Evolutionary conservation across 2,888 invertebrate species (phyloP).

Genomic region (Hedychridium roseum): DNA sequence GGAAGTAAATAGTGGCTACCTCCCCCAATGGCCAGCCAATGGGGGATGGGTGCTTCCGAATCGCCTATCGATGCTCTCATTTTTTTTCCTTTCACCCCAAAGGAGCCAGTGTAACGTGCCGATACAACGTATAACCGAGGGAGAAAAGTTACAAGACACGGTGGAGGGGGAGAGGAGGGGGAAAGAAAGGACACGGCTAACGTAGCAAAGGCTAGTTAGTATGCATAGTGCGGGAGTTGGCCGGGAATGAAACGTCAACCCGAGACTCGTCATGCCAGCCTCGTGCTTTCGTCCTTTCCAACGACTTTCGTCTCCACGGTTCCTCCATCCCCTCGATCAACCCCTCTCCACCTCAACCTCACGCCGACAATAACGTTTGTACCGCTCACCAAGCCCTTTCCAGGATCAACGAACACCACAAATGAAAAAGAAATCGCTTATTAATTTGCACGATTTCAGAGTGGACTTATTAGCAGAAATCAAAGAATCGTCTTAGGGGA

Average conservation of each 20-base stretch:
- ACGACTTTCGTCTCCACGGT: slow-evolving; percentile 42
- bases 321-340: slow-evolving; percentile 29
- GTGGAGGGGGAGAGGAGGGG: slow-evolving; percentile 2
- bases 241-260: slow-evolving; percentile 63
- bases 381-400: too few relatives aligned
- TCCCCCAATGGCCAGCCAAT: slow-evolving; percentile 32
- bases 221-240: slow-evolving; percentile 63
- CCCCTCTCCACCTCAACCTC: slow-evolving; percentile 9
- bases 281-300: slow-evolving; percentile 51
- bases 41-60: slow-evolving; percentile 30
- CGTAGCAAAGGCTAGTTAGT: slow-evolving; percentile 59
- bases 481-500: neutral
- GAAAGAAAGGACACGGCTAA: slow-evolving; percentile 46
- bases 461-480: too few relatives aligned
- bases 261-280: slow-evolving; percentile 61
- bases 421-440: neutral
- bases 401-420: too few relatives aligned
- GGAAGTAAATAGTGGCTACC: slow-evolving; percentile 43
- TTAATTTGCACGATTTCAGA: neutral
- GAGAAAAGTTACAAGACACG: slow-evolving; percentile 9
- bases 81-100: slow-evolving; percentile 33
- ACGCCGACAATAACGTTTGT: slow-evolving; percentile 7
- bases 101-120: slow-evolving; percentile 35
- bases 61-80: slow-evolving; percentile 29
- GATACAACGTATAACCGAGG: slow-evolving; percentile 16